Evolutionary conservation across 1,140 invertebrate species (phyloP), one percentile per base, ranked within the genome.

Genomic region (Telenomus remus): DNA sequence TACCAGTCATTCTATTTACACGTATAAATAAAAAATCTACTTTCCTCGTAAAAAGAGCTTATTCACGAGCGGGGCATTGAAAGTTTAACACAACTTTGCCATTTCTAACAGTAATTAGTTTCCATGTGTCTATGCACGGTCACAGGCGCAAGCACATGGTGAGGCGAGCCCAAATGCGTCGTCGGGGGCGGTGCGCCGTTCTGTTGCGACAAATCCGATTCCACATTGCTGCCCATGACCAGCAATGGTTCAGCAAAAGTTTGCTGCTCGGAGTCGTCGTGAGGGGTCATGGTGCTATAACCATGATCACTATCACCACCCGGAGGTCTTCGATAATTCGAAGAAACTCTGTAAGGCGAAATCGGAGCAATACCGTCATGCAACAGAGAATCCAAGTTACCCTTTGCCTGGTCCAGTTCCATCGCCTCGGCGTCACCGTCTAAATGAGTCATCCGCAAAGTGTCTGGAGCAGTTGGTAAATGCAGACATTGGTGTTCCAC

Each of bases 211-310:
- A 81, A 37, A 82, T 88, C 78, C 47, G 85, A 69, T 79, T 88
- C 73, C 80, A 81, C 77, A 86, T 88, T 84, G 84, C 85, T 65
- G 74, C 87, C 74, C 79, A 89, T 69, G 8, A 87, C 61, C 5
- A 91, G 78, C 6, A 91, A 63, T 0, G 90, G 90, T 76, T 92
- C 90, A 9, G 92, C 92, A 70, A 95, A 93, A 7, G 93, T 93
- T 47, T 93, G 91, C 72, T 94, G 93, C 80, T 96, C 95, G 2
- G 91, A 92, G 81, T 97, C 96, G 75, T 96, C 95, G 77, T 96
- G 94, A 0, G 95, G 95, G 0, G 95, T 97, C 96, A 97, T 97
- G 0, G 96, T 97, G 12, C 95, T 97, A 84, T 98, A 98, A 1
- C 96, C 96, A 84, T 97, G 95, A 88, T 98, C 96, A 33, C 95